Percentiles rank a stretch among this genome's conserved stretches.
Conservation (phyloP, 1,140 invertebrate species). For the Cheumatopsyche charites region DNA sequence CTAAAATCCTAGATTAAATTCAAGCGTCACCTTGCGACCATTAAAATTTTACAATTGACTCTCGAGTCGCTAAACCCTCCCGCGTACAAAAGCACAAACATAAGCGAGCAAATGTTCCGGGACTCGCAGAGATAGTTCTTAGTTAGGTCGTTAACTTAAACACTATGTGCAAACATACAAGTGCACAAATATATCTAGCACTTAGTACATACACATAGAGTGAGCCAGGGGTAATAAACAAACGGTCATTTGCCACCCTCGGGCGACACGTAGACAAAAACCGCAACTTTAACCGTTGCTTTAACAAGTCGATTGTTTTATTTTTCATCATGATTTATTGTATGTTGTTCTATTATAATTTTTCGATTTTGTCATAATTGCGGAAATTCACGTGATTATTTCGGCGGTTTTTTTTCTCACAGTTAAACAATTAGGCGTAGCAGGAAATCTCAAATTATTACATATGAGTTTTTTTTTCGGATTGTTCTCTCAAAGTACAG, state of each 20-base stretch:
- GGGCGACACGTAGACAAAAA: too few species aligned
- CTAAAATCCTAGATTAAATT: not conserved
- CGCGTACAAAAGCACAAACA: constrained; percentile 16
- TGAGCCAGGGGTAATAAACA: constrained; percentile 24
- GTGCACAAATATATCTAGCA: too few species aligned
- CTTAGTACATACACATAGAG: not conserved
- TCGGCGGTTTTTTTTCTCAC: constrained; percentile 2
- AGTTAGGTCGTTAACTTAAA: constrained; percentile 39
- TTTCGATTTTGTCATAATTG: too few species aligned
- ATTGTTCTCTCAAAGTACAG: not conserved
- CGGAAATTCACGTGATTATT: not conserved
- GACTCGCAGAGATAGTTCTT: constrained; percentile 30
- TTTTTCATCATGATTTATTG: too few species aligned
- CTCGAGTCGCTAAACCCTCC: constrained; percentile 1
- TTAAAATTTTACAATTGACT: constrained; percentile 24
- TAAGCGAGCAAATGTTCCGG: constrained; percentile 14
- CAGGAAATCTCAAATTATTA: constrained; percentile 22
- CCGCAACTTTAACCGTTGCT: too few species aligned
- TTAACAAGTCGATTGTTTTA: too few species aligned
- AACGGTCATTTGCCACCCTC: constrained; percentile 5
- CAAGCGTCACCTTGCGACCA: not conserved
- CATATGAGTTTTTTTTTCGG: not conserved
- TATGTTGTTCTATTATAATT: too few species aligned
- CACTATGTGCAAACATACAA: constrained; percentile 11
- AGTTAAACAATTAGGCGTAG: constrained; percentile 2